These are phyloP conservation scores for Gobio gobio DNA, from an alignment of 2,113 vertebrate genomes.

Conservation along the genomic window DNA sequence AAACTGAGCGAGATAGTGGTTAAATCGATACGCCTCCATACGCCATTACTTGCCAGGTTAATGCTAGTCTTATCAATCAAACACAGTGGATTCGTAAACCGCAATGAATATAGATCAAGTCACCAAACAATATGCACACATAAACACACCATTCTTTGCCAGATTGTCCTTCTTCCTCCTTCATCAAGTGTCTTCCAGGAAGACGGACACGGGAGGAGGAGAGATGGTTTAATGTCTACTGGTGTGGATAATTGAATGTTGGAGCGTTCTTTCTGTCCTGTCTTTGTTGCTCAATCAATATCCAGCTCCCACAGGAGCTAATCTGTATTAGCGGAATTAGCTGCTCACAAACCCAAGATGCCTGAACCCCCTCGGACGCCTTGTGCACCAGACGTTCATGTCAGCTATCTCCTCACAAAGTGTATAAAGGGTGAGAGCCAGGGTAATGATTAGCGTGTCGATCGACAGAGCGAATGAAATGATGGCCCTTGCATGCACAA, in stretches of 20 bases:
- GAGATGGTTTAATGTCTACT: conserved; percentile 77
- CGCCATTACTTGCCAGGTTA: conserved; percentile 5
- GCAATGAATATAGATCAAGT: neutral
- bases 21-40: neutral
- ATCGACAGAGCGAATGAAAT: conserved; percentile 36
- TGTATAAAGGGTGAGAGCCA: conserved; percentile 38
- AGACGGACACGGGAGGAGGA: conserved; percentile 59
- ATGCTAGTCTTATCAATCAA: conserved; percentile 16
- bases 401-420: conserved; percentile 41
- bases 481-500: conserved; percentile 34
- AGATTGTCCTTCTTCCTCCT: conserved; percentile 37
- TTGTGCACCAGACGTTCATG: conserved; percentile 30
- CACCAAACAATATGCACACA: conserved; percentile 25
- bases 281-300: conserved; percentile 83
- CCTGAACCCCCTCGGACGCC: conserved; percentile 60
- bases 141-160: conserved; percentile 51
- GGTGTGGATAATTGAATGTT: conserved; percentile 82
- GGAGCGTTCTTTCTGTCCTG: conserved; percentile 74
- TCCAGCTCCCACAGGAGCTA: conserved; percentile 74
- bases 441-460: conserved; percentile 29
- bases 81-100: neutral
- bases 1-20: neutral
- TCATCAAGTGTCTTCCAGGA: conserved; percentile 61
- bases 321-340: conserved; percentile 84
- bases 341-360: conserved; percentile 74